Conservation (phyloP, 2,888 invertebrate species). For the Ectemnius cavifrons region DNA sequence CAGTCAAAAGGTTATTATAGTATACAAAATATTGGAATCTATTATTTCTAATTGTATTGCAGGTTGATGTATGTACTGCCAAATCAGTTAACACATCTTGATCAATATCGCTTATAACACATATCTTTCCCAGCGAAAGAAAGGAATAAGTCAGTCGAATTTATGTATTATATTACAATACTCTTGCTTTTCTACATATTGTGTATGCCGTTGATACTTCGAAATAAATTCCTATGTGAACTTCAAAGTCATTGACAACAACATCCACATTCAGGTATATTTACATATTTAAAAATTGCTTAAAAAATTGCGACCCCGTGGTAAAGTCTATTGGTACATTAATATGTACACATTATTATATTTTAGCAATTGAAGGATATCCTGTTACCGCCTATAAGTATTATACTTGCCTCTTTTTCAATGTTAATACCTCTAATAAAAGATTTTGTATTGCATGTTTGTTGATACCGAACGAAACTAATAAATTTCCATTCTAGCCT, state of each 20-base stretch:
- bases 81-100: conserved; percentile 25
- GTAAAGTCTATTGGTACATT: background rate
- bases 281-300: conserved; percentile 41
- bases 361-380: background rate
- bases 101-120: conserved; percentile 28
- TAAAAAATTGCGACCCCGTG: conserved; percentile 20
- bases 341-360: conserved; percentile 22
- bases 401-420: no score
- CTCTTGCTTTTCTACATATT: conserved; percentile 25
- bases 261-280: conserved; percentile 18
- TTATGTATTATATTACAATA: conserved; percentile 23
- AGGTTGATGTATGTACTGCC: conserved; percentile 24
- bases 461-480: no score
- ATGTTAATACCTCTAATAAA: no score
- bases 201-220: no score
- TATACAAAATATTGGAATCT: conserved; percentile 38
- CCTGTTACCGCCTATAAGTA: background rate
- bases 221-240: conserved; percentile 28
- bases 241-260: conserved; percentile 24
- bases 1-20: conserved; percentile 34
- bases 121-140: conserved; percentile 44
- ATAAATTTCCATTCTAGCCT: no score
- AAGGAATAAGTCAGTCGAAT: conserved; percentile 43
- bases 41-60: conserved; percentile 17
- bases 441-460: no score